Percentiles rank a stretch among this genome's conserved stretches.
Evolutionary conservation across 1,140 invertebrate genomes (phyloP).

Genomic region (Campodea augens): DNA sequence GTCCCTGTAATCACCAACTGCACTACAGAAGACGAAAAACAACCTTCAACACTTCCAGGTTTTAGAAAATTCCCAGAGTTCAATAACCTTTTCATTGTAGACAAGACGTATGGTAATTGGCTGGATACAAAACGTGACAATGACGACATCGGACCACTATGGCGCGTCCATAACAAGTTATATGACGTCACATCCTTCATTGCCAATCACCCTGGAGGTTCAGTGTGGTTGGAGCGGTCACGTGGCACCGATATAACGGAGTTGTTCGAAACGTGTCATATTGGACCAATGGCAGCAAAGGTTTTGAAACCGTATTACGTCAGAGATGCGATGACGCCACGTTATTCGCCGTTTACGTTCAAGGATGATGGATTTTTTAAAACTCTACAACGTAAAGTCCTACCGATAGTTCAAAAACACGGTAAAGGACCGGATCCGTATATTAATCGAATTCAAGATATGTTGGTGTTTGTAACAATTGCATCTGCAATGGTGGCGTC

Average conservation of each 20-base stretch:
- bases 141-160: conserved; percentile 52
- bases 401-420: conserved; percentile 24
- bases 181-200: conserved; percentile 53
- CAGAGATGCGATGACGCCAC: conserved; percentile 28
- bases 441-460: not conserved
- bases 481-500: not conserved
- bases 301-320: conserved; percentile 40
- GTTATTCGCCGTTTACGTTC: conserved; percentile 45
- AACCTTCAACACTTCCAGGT: no score
- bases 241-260: conserved; percentile 53
- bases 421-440: conserved; percentile 6
- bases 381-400: conserved; percentile 34
- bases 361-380: conserved; percentile 43
- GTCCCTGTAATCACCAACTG: no score
- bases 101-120: conserved; percentile 24
- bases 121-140: conserved; percentile 40
- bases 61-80: no score
- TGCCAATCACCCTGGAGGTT: conserved; percentile 51
- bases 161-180: conserved; percentile 52
- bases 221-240: conserved; percentile 47
- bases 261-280: conserved; percentile 45
- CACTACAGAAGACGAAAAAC: no score
- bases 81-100: no score
- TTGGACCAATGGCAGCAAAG: conserved; percentile 19
- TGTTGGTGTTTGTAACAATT: not conserved